Evolutionary conservation across 2,113 vertebrate genomes (phyloP).

Genomic region (Atherinomorus stipes): DNA sequence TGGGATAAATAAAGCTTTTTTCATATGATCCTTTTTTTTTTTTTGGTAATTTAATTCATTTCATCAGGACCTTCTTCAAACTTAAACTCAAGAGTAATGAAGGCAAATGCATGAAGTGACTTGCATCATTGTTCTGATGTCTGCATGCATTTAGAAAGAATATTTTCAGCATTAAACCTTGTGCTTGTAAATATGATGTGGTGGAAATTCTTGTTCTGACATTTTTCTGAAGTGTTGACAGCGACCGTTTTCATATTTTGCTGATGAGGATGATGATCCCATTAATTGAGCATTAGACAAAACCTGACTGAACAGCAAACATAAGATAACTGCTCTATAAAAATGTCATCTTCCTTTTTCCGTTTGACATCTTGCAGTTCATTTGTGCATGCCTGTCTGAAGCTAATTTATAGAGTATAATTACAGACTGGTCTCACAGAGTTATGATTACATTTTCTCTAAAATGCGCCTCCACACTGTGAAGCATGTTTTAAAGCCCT

Average conservation of each 20-base stretch:
- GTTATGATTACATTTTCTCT: neutral
- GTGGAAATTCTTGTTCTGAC: too few relatives aligned
- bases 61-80: too few relatives aligned
- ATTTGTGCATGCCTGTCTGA: conserved; percentile 19
- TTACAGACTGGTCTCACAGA: conserved; percentile 32
- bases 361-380: neutral
- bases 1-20: too few relatives aligned
- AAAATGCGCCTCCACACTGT: conserved; percentile 41
- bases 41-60: too few relatives aligned
- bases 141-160: too few relatives aligned
- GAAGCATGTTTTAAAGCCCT: conserved; percentile 40
- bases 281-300: neutral
- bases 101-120: too few relatives aligned
- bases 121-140: too few relatives aligned
- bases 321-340: conserved; percentile 6
- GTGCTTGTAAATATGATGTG: too few relatives aligned
- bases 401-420: conserved; percentile 18
- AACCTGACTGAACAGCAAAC: neutral
- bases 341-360: neutral
- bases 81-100: too few relatives aligned
- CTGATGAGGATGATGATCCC: neutral
- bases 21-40: too few relatives aligned
- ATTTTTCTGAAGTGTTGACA: too few relatives aligned
- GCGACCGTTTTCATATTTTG: neutral
- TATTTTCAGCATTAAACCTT: too few relatives aligned